Evolutionary conservation across 2,888 invertebrate genomes (phyloP), one percentile per base, ranked within the genome.

Genomic region (Papilio demoleus): DNA sequence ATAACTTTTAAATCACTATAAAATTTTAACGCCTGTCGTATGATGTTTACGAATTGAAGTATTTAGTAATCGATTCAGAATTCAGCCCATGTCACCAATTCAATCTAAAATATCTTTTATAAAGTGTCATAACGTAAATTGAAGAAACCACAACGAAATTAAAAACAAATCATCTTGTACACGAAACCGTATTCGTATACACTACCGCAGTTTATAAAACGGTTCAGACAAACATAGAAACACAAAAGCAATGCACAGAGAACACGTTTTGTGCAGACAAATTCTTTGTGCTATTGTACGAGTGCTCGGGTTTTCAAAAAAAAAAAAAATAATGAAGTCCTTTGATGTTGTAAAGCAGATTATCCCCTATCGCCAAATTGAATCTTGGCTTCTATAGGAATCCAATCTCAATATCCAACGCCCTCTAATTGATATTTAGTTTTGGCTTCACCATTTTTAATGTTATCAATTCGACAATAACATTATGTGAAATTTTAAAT

Each of bases 311-410:
- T 50, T 64, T 50, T 59, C 31, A 59, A 59, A 64, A 42, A 31
- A 31, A 45, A 34, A 68, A 63, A 68, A 68, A 67, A 58, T 64
- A 68, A 68, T 59, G 67, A 68, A 63, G 47, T 59, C 56, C 31
- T 59, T 64, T 58, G 59, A 56, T 42, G 47, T 58, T 40, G 47
- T 5, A 36, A 47, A 58, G 58, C 58, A 59, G 68, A 68, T 67
- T 62, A 63, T 64, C 64, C 68, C 4, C 59, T 68, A 68, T 68
- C 68, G 47, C 63, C 34, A 64, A 68, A 68, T 68, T 68, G 68
- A 64, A 68, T 68, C 68, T 68, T 68, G 64, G 59, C 58, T 31
- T 42, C 64, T 47, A 64, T 68, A 47, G 47, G 64, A 59, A 14
- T 4, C 64, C 66, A 47, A 22, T 56, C 62, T 12, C 42, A 19